phyloP scores from a whole-genome alignment of 2,797 vertebrate species.

The Podarcis lilfordi region DNA sequence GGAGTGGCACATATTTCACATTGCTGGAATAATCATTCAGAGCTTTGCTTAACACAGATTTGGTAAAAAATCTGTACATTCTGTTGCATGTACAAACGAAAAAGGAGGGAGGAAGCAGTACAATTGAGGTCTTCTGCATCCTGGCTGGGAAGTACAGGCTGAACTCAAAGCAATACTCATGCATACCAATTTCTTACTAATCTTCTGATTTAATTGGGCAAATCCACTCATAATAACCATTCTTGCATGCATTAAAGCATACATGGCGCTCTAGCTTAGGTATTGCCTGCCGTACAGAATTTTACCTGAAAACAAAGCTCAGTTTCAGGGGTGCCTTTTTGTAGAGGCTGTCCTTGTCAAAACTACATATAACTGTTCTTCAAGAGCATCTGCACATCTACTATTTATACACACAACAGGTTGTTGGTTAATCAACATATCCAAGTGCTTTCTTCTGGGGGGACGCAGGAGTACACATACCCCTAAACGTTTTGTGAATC shows the following conservation, averaged over 20 bases:
- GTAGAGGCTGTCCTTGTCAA: not conserved
- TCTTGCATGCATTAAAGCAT: not conserved
- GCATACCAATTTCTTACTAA: not conserved
- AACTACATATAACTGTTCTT: not conserved
- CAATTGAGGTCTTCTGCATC: not conserved
- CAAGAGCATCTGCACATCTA: not conserved
- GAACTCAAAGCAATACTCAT: not conserved
- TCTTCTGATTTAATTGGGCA: not conserved
- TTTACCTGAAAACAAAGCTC: not conserved
- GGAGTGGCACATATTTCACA: not conserved
- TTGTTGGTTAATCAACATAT: not conserved
- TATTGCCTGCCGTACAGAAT: not conserved
- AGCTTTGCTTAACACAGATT: not conserved
- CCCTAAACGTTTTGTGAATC: too few species aligned
- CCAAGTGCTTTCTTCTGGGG: too few species aligned
- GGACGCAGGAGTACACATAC: too few species aligned
- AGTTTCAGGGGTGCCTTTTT: not conserved
- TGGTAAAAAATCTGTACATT: not conserved
- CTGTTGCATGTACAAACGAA: not conserved
- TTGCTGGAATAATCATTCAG: not conserved
- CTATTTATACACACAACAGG: not conserved
- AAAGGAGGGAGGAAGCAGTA: not conserved
- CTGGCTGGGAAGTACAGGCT: not conserved
- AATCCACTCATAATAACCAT: not conserved
- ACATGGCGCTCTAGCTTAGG: not conserved